Evolutionary conservation across 2,797 vertebrate species (phyloP), one percentile per base, ranked within the genome.

Genomic region (Macropus fuliginosus): DNA sequence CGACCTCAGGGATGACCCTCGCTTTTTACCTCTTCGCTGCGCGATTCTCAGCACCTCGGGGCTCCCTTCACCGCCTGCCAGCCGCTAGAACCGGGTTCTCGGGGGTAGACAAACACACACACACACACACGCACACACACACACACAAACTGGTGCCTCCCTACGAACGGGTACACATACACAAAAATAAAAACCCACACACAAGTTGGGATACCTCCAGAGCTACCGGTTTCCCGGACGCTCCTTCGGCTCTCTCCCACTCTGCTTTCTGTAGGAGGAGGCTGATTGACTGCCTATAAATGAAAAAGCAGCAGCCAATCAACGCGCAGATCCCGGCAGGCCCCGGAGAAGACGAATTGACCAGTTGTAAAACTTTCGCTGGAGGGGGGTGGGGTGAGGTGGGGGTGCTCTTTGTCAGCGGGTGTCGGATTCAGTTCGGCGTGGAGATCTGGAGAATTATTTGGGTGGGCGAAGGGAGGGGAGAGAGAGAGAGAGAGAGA

Each of bases 221-320:
- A 99, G 98, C 99, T 99, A 98, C 98, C 96, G 96, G 91, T 98
- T 98, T 97, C 98, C 98, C 98, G 96, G 98, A 96, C 97, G 98
- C 99, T 98, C 95, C 96, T 98, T 94, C 94, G 94, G 57, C 34
- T 92, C 55, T 54, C 95, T 97, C 96, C 94, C 94, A 96, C 97
- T 97, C 92, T 0, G 89, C 95, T 98, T 56, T 40, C 94, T 95
- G 94, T n/a, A 34, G 55, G 94, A 56, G 90, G 29, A 96, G 97
- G 93, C 96, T 98, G 99, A 99, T 99, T 99, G 99, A 99, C 99
- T 99, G 99, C 98, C 96, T 99, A 98, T 99, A 99, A 99, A 99
- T 99, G 99, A 99, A 98, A 92, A 89, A 96, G 59, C 96, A 95
- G 95, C 94, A 98, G 98, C 99, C 99, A 99, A 99, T 99, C 99